phyloP scores from a whole-genome alignment of 2,888 invertebrate species.

The Ctenicera cuprea region DNA sequence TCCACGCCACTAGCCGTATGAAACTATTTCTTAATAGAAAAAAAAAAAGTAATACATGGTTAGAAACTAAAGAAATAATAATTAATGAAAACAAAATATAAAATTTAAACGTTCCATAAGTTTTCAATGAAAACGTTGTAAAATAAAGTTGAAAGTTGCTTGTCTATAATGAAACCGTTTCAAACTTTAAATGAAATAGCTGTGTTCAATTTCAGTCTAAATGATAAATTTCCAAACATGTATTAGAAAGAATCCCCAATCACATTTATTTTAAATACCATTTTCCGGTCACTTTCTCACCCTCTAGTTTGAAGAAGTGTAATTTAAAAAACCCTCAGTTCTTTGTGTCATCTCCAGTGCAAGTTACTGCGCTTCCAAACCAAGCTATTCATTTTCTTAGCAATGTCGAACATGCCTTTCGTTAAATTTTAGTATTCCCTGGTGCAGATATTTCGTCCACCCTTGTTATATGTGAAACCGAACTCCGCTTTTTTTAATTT shows the following conservation, averaged over 20 bases:
- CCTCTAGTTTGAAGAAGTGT: slow-evolving; percentile 64
- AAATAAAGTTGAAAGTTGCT: no score
- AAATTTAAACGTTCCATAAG: no score
- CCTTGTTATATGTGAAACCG: slow-evolving; percentile 57
- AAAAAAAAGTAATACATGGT: no score
- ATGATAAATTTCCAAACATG: slow-evolving; percentile 62
- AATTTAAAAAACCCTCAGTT: slow-evolving; percentile 67
- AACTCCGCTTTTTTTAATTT: slow-evolving; percentile 65
- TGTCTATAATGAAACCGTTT: background rate
- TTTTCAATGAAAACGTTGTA: no score
- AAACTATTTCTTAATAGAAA: no score
- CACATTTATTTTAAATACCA: slow-evolving; percentile 70
- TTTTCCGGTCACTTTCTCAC: slow-evolving; percentile 66
- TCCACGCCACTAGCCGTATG: no score
- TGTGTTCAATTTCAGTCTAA: slow-evolving; percentile 54
- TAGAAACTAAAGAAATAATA: no score
- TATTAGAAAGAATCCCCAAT: slow-evolving; percentile 67
- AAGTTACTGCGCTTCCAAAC: slow-evolving; percentile 54
- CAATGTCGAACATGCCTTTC: slow-evolving; percentile 37
- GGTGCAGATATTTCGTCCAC: slow-evolving; percentile 49
- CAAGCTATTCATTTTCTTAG: slow-evolving; percentile 51
- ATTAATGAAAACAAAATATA: no score
- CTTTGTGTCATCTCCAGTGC: slow-evolving; percentile 62
- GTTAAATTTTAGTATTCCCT: slow-evolving; percentile 53
- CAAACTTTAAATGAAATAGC: slow-evolving; percentile 29